Base-by-base conservation (phyloP, 2,797 vertebrate species). In the Sphenopsis melanotis region DNA sequence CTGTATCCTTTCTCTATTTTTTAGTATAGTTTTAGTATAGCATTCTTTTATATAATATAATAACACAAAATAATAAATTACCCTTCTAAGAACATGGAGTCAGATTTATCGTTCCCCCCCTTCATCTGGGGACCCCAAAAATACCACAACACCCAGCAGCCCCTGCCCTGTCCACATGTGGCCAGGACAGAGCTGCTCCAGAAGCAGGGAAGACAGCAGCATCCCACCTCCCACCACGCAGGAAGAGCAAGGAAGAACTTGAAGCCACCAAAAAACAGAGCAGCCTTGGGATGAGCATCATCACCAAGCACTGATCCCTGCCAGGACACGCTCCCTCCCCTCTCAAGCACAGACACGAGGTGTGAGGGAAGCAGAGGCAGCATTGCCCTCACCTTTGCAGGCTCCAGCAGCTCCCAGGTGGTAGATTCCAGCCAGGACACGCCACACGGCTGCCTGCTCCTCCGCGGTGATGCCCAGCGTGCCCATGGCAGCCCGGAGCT, bases 321-420 rank as follows among this genome's bases (percentile, higher is more conserved):
- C 55, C 7, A 17, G 82, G 75, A 60, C 1, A 2, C 0, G 2
- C 20, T 18, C 22, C 14, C 46, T 39, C 5, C 42, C 85, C 4
- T 1, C 34, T 21, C 19, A 1, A 10, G 30, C 69, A 8, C 72
- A 0, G 1, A 6, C 6, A 15, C 0, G 0, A 15, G 66, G 29
- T 1, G 10, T 18, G 10, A 27, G 42, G 34, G 29, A 10, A 56
- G 34, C 34, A 34, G 55, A n/a, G 46, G 39, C 52, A 50, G 70
- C 24, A 3, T 3, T 9, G 2, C 13, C 32, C 49, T 82, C 97
- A 99, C 99, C 99, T 99, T 98, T 99, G 81, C 99, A 99, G 23
- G 98, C 98, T 1, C 99, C 99, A 0, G 99, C 99, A 0, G 95
- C 98, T n/a, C 99, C 99, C 39, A 99, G 98, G 97, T 99, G 99